Conservation (phyloP, 2,113 vertebrate genomes). For the Psilopogon haemacephalus region DNA sequence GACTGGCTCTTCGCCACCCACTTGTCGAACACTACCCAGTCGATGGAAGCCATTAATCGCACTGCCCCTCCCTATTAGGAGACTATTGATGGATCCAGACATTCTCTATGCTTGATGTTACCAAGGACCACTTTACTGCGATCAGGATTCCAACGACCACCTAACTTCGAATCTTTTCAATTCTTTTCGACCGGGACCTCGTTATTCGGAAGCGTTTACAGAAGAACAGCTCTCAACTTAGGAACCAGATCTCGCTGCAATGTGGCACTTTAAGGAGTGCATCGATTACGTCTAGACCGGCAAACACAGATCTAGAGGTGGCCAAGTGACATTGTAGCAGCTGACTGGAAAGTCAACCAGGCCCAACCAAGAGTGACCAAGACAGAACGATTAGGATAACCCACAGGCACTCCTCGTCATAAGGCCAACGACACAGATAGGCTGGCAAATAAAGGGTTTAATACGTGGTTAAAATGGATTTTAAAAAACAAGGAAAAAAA, state of each 20-base stretch:
- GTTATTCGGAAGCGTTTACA: slow-evolving; percentile 87
- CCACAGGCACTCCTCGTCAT: slow-evolving; percentile 93
- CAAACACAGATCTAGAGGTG: slow-evolving; percentile 96
- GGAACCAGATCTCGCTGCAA: slow-evolving; percentile 86
- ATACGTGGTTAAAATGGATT: slow-evolving; percentile 97
- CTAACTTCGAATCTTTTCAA: slow-evolving; percentile 84
- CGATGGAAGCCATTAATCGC: slow-evolving; percentile 87
- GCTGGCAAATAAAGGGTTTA: slow-evolving; percentile 99
- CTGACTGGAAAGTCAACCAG: slow-evolving; percentile 94
- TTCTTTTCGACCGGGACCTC: slow-evolving; percentile 83
- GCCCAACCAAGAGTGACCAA: slow-evolving; percentile 99
- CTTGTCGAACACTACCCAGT: slow-evolving; percentile 84
- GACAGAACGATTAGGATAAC: slow-evolving; percentile 95
- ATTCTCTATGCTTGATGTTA: slow-evolving; percentile 93
- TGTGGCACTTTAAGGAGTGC: slow-evolving; percentile 84
- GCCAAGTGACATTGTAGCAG: slow-evolving; percentile 91
- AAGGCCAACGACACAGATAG: slow-evolving; percentile 99
- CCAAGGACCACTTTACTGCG: slow-evolving; percentile 87
- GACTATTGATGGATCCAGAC: slow-evolving; percentile 90
- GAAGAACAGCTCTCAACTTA: slow-evolving; percentile 86
- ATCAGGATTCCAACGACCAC: slow-evolving; percentile 88
- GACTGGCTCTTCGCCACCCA: slow-evolving; percentile 90
- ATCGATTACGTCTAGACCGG: slow-evolving; percentile 85
- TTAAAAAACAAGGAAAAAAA: slow-evolving; percentile 72
- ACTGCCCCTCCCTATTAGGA: slow-evolving; percentile 86